Evolutionary conservation across 2,888 invertebrate genomes (phyloP).

Genomic region (Spodoptera picta): DNA sequence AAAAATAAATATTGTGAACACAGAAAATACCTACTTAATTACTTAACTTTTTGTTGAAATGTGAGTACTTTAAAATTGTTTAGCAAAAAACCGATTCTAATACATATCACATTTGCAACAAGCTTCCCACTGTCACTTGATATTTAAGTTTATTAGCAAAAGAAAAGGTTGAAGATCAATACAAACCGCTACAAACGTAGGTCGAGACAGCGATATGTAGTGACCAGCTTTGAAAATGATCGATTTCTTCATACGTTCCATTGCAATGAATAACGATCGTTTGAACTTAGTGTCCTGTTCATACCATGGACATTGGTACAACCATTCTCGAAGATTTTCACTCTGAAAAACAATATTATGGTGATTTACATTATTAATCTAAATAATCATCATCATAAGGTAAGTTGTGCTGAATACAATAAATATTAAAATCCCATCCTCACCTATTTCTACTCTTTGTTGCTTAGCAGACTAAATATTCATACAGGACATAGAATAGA

Average conservation of each 20-base stretch:
- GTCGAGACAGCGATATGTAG: conserved; percentile 84
- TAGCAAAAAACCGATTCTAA: too few relatives aligned
- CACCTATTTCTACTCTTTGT: too few relatives aligned
- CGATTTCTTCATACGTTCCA: conserved; percentile 85
- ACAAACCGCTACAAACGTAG: conserved; percentile 86
- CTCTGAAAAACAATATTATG: conserved; percentile 64
- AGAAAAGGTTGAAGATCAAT: neutral
- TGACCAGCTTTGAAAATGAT: conserved; percentile 86
- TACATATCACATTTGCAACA: too few relatives aligned
- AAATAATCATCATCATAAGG: too few relatives aligned
- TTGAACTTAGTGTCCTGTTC: conserved; percentile 81
- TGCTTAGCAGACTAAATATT: too few relatives aligned
- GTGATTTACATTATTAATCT: too few relatives aligned
- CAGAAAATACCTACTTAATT: neutral
- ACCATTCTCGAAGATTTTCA: conserved; percentile 79
- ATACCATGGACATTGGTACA: conserved; percentile 88
- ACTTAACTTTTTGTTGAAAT: too few relatives aligned
- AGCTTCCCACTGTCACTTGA: too few relatives aligned
- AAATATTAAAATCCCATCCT: too few relatives aligned
- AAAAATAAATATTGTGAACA: conserved; percentile 2
- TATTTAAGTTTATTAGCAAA: neutral
- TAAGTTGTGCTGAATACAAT: too few relatives aligned
- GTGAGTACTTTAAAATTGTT: too few relatives aligned
- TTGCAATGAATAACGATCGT: conserved; percentile 79
- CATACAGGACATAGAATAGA: too few relatives aligned